phyloP scores from a whole-genome alignment of 2,797 vertebrate genomes.

The Hypotaenidia okinawae region DNA sequence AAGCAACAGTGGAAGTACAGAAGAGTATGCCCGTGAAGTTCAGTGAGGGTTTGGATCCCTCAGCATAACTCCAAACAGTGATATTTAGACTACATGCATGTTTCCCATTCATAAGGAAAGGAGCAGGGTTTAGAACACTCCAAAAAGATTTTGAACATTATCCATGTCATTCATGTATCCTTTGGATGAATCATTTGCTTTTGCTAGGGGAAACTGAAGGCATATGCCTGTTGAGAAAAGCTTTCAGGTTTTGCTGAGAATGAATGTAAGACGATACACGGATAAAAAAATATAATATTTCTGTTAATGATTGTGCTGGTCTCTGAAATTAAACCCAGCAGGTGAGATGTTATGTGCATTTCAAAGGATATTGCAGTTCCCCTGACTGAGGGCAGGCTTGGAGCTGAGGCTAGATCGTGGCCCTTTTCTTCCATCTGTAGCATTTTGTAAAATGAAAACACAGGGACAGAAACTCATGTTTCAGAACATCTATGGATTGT shows the following conservation, averaged over 20 bases:
- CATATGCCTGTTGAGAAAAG: neutral
- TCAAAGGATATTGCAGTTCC: neutral
- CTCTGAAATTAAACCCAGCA: constrained; percentile 39
- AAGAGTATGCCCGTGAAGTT: neutral
- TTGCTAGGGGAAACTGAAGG: neutral
- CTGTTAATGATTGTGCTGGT: neutral
- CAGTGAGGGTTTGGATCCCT: neutral
- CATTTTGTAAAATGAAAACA: neutral
- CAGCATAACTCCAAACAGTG: neutral
- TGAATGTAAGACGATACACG: neutral
- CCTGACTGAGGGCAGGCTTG: neutral
- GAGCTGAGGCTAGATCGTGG: neutral
- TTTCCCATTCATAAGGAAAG: neutral
- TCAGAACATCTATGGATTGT: neutral
- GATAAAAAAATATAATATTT: neutral
- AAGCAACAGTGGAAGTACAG: neutral
- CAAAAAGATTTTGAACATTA: neutral
- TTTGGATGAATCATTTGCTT: neutral
- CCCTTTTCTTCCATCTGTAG: neutral
- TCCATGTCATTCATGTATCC: neutral
- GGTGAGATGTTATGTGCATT: neutral
- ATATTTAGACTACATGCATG: neutral
- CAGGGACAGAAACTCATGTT: neutral
- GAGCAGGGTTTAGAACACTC: neutral
- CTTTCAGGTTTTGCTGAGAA: neutral